A percentile compares a stretch with the other conserved stretches of the same genome.
phyloP scores from a whole-genome alignment of 2,797 vertebrate species.

The Tarsius wallacei region DNA sequence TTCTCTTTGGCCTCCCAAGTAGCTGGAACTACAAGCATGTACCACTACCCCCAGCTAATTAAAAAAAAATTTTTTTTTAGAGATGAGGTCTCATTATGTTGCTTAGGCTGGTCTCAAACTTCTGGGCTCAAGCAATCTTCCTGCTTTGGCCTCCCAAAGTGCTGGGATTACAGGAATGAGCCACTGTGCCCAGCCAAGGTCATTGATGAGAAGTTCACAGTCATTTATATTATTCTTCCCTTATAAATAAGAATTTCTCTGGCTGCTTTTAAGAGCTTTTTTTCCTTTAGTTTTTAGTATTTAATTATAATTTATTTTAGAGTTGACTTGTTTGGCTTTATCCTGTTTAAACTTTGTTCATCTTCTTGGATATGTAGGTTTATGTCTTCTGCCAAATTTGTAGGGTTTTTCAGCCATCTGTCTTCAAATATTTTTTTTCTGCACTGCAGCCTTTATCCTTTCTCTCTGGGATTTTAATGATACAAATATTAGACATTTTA shows the following conservation, averaged over 20 bases:
- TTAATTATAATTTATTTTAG: slow-evolving; percentile 25
- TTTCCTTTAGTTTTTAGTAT: neutral
- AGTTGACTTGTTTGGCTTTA: slow-evolving; percentile 13
- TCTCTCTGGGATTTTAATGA: neutral
- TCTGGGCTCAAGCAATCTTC: too few relatives aligned
- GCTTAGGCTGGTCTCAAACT: too few relatives aligned
- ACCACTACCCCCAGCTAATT: too few relatives aligned
- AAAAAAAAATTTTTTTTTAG: too few relatives aligned
- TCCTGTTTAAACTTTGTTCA: neutral
- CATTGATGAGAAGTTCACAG: neutral
- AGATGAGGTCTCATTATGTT: too few relatives aligned
- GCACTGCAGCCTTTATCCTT: neutral
- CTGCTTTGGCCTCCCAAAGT: too few relatives aligned
- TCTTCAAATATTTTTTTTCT: slow-evolving; percentile 5
- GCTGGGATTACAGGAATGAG: too few relatives aligned
- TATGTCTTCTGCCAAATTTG: neutral
- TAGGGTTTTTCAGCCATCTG: neutral
- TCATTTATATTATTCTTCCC: neutral
- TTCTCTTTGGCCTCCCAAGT: too few relatives aligned
- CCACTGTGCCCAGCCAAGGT: too few relatives aligned
- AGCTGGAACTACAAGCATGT: too few relatives aligned
- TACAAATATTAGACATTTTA: neutral
- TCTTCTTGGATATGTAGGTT: neutral
- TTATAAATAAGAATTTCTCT: neutral
- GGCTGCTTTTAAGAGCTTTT: neutral